Percentiles rank a stretch among this genome's conserved stretches.
Conservation (phyloP, 2,888 invertebrate genomes). For the Drosophila koepferae region DNA sequence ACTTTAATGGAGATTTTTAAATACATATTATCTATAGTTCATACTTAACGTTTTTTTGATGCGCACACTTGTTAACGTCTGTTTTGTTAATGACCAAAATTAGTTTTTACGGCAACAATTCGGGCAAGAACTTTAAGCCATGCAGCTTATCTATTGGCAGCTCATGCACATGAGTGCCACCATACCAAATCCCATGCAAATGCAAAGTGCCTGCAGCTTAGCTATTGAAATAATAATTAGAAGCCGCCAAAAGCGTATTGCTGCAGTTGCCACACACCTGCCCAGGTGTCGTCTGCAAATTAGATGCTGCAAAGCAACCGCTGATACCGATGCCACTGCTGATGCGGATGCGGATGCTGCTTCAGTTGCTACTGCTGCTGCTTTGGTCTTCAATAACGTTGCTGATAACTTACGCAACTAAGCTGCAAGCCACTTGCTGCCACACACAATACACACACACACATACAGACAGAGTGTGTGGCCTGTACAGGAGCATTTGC, state of each 20-base stretch:
- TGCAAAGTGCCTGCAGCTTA: constrained; percentile 31
- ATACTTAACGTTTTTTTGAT: no score
- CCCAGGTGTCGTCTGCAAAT: constrained; percentile 32
- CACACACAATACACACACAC: neutral
- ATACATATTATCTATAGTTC: no score
- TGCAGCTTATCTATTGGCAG: constrained; percentile 36
- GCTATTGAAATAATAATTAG: constrained; percentile 77
- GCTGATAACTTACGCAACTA: constrained; percentile 78
- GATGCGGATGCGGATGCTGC: constrained; percentile 3
- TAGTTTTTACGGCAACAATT: constrained; percentile 67
- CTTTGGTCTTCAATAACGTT: constrained; percentile 33
- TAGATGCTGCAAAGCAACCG: constrained; percentile 65
- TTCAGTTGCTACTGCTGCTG: neutral
- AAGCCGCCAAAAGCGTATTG: constrained; percentile 47
- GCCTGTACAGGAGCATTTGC: constrained; percentile 62
- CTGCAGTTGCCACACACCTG: constrained; percentile 38
- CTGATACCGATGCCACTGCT: constrained; percentile 25
- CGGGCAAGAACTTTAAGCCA: constrained; percentile 36
- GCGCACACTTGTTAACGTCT: constrained; percentile 24
- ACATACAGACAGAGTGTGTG: neutral
- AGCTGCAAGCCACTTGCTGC: constrained; percentile 51
- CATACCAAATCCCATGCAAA: constrained; percentile 23
- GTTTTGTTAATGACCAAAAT: constrained; percentile 60
- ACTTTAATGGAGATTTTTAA: no score
- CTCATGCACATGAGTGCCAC: constrained; percentile 11